Evolutionary conservation across 2,888 invertebrate species (phyloP).

Genomic region (Rhagophthalmus giganteus): DNA sequence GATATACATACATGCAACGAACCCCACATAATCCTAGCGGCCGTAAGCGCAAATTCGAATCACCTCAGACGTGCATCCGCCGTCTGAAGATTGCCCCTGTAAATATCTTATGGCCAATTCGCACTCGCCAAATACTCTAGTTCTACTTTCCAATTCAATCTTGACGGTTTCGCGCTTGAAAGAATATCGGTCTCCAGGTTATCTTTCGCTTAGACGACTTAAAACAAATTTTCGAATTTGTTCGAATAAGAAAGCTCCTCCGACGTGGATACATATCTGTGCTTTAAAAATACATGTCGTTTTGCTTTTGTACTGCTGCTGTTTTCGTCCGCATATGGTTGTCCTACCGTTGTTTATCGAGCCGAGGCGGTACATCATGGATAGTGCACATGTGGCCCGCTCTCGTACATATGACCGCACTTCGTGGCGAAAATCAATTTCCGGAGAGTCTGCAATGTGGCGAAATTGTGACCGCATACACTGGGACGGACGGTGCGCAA

Average conservation of each 20-base stretch:
- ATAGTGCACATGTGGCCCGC: constrained; percentile 43
- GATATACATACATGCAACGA: constrained; percentile 40
- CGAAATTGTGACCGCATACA: constrained; percentile 40
- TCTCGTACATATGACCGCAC: constrained; percentile 43
- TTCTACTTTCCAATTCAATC: constrained; percentile 50
- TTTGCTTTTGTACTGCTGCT: constrained; percentile 4
- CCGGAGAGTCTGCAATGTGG: constrained; percentile 45
- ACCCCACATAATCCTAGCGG: constrained; percentile 38
- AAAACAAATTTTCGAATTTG: too few species aligned
- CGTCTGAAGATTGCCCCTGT: constrained; percentile 45
- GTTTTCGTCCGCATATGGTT: constrained; percentile 10
- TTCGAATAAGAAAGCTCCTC: too few species aligned
- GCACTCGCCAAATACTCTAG: constrained; percentile 36
- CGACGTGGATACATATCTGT: constrained; percentile 19
- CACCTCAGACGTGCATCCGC: constrained; percentile 34
- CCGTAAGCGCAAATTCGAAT: constrained; percentile 38
- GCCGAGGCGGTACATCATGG: constrained; percentile 42
- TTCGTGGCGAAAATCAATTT: constrained; percentile 49
- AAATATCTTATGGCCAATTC: constrained; percentile 53
- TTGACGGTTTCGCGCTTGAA: constrained; percentile 32
- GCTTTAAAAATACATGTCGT: constrained; percentile 18
- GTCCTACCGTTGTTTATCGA: constrained; percentile 40
- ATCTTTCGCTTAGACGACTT: constrained; percentile 18
- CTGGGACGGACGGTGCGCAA: constrained; percentile 1
- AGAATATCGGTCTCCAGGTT: constrained; percentile 14